Conservation (phyloP, 2,113 vertebrate species). For the Chlorodrepanis virens region DNA sequence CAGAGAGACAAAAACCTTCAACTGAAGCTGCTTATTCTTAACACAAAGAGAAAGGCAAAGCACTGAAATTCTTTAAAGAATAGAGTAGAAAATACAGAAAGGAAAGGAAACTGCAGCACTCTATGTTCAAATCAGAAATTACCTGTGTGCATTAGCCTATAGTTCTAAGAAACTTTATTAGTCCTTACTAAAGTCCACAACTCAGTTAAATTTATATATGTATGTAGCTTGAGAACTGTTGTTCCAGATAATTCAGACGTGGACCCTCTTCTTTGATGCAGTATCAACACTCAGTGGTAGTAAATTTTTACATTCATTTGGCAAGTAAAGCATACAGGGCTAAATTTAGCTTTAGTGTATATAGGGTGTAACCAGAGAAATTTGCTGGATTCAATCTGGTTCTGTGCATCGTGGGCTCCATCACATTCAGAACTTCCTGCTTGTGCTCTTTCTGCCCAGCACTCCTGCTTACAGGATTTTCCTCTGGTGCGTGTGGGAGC, state of each 20-base stretch:
- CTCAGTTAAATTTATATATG: not conserved
- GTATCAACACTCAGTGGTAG: not conserved
- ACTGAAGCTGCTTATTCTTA: not conserved
- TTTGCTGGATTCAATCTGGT: not conserved
- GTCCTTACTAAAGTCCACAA: not conserved
- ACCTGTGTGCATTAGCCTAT: not conserved
- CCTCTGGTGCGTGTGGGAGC: fast-evolving
- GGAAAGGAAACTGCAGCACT: not conserved
- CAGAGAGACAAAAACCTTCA: not conserved
- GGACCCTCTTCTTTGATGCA: not conserved
- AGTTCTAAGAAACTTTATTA: not conserved
- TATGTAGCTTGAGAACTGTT: not conserved
- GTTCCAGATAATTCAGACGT: not conserved
- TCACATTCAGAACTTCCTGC: not conserved
- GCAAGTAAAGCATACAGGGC: not conserved
- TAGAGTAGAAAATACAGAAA: not conserved
- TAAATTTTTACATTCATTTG: not conserved
- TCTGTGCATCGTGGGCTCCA: not conserved
- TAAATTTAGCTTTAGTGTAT: not conserved
- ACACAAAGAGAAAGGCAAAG: not conserved
- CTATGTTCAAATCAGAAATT: not conserved
- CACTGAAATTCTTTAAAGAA: not conserved
- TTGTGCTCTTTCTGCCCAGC: not conserved
- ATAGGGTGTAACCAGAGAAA: fast-evolving
- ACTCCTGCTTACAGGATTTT: not conserved